Base-by-base conservation (phyloP, 2,113 vertebrate species). In the Orientallactaga bullata region DNA sequence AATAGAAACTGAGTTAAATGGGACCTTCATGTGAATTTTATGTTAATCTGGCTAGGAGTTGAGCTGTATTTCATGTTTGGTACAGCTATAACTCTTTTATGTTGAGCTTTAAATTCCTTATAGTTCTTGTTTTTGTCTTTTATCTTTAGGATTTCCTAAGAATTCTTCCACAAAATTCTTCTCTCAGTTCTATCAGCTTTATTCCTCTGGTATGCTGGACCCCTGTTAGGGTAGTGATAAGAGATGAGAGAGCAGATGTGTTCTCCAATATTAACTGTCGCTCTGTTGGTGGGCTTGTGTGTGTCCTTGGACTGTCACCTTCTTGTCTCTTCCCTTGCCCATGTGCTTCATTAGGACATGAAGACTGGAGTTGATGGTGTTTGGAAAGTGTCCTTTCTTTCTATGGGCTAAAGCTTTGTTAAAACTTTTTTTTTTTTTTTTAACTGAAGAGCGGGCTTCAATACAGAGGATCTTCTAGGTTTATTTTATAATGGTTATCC, bases 1-100 rank as follows among this genome's bases (percentile, higher is more conserved):
- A 55, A 73, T 88, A 77, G 60, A 60, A 90, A 88, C 32, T 68
- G 74, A 85, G 28, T 18, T 88, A 88, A 79, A 61, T 77, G 69
- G 42, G 32, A 32, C 39, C 61, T 79, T 63, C 17, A 1, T 47
- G 23, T 89, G 51, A 81, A 16, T 83, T 89, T 79, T 87, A 80
- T 87, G 28, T 74, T 94, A 65, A 79, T 80, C n/a, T 79, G 10
- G 7, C 35, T 55, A 83, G 32, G 58, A 83, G 42, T 39, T 83
- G 28, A 78, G 47, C 37, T 90, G n/a, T 42, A 74, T 84, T 83
- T 94, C 78, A 66, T 65, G 24, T 84, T 80, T 58, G 2, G 37
- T 42, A 47, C 68, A 58, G 4, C 37, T 69, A 2, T 92, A 69
- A 74, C 47, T 74, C 65, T 87, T 87, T 90, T 58, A 78, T 71